Evolutionary conservation across 2,113 vertebrate species (phyloP).

Genomic region (Brienomyrus longianalis): DNA sequence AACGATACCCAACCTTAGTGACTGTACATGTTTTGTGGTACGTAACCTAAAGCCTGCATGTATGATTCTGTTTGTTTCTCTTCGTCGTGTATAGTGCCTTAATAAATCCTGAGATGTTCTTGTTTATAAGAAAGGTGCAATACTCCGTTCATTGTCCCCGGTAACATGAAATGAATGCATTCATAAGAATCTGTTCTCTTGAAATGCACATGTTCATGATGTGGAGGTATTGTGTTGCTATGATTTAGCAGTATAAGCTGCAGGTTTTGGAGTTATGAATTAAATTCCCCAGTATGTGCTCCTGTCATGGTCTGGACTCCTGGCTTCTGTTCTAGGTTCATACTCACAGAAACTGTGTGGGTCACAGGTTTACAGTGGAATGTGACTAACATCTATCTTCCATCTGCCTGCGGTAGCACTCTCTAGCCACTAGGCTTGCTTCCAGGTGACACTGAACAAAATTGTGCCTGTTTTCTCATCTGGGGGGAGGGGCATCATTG

Average conservation of each 20-base stretch:
- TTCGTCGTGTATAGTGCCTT: background rate
- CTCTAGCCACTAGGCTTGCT: background rate
- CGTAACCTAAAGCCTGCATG: background rate
- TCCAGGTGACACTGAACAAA: background rate
- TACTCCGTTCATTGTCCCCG: background rate
- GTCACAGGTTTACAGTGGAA: background rate
- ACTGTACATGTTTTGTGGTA: background rate
- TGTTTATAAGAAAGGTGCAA: background rate
- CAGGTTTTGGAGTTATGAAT: background rate
- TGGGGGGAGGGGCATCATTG: background rate
- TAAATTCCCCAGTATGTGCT: background rate
- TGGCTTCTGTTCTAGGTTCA: background rate
- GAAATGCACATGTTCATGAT: background rate
- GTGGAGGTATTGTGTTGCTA: background rate
- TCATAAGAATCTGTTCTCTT: background rate
- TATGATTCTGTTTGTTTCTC: background rate
- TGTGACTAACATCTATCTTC: background rate
- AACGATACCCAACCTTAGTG: background rate
- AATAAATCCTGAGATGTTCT: background rate
- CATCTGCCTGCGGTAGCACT: background rate
- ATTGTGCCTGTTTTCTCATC: background rate
- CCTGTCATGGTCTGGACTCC: background rate
- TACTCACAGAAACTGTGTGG: background rate
- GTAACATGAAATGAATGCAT: too few relatives aligned
- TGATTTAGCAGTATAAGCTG: background rate